Evolutionary conservation across 2,888 invertebrate species (phyloP).

Genomic region (Leucoma salicis): DNA sequence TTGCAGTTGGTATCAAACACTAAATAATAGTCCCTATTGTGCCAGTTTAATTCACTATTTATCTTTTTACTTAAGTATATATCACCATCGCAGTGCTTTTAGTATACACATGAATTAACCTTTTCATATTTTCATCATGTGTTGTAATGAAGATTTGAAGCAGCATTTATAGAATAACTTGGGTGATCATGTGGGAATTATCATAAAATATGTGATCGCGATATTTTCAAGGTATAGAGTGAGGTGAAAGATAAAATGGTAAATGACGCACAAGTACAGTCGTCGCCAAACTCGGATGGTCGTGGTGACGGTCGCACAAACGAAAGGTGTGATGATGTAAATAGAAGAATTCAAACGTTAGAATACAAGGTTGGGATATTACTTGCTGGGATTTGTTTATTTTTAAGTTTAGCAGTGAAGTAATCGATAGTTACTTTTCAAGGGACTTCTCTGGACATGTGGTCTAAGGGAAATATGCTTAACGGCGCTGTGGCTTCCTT

Average conservation of each 20-base stretch:
- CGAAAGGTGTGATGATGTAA: slow-evolving; percentile 54
- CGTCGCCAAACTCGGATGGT: slow-evolving; percentile 65
- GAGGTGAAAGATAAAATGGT: slow-evolving; percentile 68
- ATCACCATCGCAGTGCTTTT: slow-evolving; percentile 13
- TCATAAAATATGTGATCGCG: slow-evolving; percentile 50
- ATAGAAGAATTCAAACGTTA: slow-evolving; percentile 57
- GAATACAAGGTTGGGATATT: slow-evolving; percentile 60
- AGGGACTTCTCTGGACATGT: slow-evolving; percentile 86
- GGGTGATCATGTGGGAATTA: slow-evolving; percentile 16
- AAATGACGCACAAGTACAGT: slow-evolving; percentile 76
- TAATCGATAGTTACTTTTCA: slow-evolving; percentile 18
- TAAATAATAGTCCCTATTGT: slow-evolving; percentile 31
- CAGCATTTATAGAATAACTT: slow-evolving; percentile 18
- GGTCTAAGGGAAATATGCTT: slow-evolving; percentile 91
- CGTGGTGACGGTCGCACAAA: slow-evolving; percentile 58
- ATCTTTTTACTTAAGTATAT: slow-evolving; percentile 7
- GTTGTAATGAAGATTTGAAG: slow-evolving; percentile 21
- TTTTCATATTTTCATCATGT: slow-evolving; percentile 11
- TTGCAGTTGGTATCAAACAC: slow-evolving; percentile 41
- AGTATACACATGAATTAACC: neutral
- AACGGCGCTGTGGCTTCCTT: slow-evolving; percentile 91
- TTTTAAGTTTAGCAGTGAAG: slow-evolving; percentile 6
- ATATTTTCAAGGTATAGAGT: slow-evolving; percentile 47
- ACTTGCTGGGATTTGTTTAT: slow-evolving; percentile 12
- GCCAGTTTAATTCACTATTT: slow-evolving; percentile 17